A percentile compares a stretch with the other conserved stretches of the same genome.
phyloP scores from a whole-genome alignment of 2,113 vertebrate genomes.

The Delphinus delphis region DNA sequence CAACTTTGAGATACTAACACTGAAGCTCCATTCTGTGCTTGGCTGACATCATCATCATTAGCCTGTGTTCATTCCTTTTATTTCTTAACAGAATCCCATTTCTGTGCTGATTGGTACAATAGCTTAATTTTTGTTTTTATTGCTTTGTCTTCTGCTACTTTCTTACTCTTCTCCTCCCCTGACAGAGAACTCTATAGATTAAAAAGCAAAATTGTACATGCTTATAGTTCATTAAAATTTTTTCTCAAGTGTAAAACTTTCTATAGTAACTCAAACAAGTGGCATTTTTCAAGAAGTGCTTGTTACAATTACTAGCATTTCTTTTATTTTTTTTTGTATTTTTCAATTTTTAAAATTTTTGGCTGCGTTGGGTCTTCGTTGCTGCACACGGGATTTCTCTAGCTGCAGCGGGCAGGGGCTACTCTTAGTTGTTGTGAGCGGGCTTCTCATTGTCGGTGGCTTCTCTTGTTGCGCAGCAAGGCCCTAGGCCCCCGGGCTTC shows the following conservation, averaged over 20 bases:
- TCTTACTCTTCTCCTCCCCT: background rate
- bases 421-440: too few species aligned
- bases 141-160: background rate
- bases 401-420: too few species aligned
- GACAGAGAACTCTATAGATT: background rate
- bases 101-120: background rate
- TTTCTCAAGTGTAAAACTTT: background rate
- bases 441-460: too few species aligned
- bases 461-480: too few species aligned
- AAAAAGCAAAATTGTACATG: background rate
- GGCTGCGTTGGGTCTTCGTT: too few species aligned
- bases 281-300: background rate
- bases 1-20: background rate
- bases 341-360: too few species aligned
- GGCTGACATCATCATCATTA: background rate
- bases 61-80: background rate
- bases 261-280: background rate
- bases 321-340: background rate
- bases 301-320: background rate
- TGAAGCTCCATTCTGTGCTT: background rate
- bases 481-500: too few species aligned
- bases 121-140: background rate
- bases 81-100: background rate
- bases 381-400: too few species aligned
- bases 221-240: constrained; percentile 1